Conservation (phyloP, 2,888 invertebrate species). For the Meloe dianella region DNA sequence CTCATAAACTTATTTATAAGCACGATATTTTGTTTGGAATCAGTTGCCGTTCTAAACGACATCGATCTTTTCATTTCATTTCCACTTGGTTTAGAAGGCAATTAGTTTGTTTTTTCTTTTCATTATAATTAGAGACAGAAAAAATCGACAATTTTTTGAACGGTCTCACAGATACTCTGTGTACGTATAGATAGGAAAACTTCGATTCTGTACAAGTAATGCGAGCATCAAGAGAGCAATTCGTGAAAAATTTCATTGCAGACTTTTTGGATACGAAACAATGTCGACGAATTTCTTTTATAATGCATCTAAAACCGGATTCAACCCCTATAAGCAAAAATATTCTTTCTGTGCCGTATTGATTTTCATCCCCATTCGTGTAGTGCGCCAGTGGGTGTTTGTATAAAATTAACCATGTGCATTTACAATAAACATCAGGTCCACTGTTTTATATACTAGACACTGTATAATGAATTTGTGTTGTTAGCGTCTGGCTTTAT, state of each 20-base stretch:
- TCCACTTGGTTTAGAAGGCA: background rate
- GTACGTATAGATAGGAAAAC: background rate
- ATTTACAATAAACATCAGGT: slow-evolving; percentile 57
- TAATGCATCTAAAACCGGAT: slow-evolving; percentile 48
- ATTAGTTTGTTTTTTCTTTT: slow-evolving; percentile 3
- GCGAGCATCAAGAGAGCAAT: slow-evolving; percentile 15
- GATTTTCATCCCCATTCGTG: slow-evolving; percentile 59
- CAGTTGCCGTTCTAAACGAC: slow-evolving; percentile 39
- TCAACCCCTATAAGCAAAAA: slow-evolving; percentile 59
- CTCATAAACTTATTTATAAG: slow-evolving; percentile 36
- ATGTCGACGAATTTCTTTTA: slow-evolving; percentile 45
- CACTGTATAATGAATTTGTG: slow-evolving; percentile 61
- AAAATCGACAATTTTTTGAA: background rate
- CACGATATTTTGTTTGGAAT: slow-evolving; percentile 38
- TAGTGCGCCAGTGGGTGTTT: slow-evolving; percentile 55
- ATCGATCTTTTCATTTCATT: background rate
- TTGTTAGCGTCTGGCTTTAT: slow-evolving; percentile 47
- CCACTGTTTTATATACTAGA: slow-evolving; percentile 59
- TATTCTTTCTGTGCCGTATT: slow-evolving; percentile 60
- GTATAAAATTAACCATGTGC: slow-evolving; percentile 58
- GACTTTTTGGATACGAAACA: slow-evolving; percentile 28
- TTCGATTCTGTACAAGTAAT: slow-evolving; percentile 15
- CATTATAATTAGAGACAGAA: background rate
- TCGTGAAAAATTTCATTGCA: slow-evolving; percentile 28
- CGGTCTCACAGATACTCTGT: background rate